Base-by-base conservation (phyloP, 2,797 vertebrate species). In the Pangasius djambal region DNA sequence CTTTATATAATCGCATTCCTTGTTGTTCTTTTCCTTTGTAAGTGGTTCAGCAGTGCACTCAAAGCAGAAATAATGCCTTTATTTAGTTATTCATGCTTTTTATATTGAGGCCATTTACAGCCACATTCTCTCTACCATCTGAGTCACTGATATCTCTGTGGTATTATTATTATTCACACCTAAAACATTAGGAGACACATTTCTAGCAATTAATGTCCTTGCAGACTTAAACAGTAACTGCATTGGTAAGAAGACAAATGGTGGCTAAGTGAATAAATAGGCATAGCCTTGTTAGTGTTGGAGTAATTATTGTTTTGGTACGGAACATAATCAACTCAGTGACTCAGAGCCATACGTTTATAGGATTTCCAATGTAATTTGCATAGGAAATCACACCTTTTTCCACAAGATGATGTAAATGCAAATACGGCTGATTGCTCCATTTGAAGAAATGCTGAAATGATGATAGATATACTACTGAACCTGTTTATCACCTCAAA, bases 31-130 rank as follows among this genome's bases (percentile, higher is more conserved):
- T 90, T 69, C 40, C 52, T 20, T 48, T 65, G n/a, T 28, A 83
- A 84, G 63, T 31, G 18, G 63, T 69, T 91, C 75, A 84, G 89
- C 79, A 90, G 89, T 63, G 88, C 89, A 90, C 72, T 77, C 90
- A 84, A 40, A 89, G 88, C 89, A 91, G 87, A 92, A 92, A 89
- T 89, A 90, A 89, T 87, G 89, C 87, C 85, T 90, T 92, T 90
- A 92, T 92, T 91, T 90, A 86, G 88, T 91, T 90, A 90, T 88
- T 92, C 87, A 92, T 88, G 87, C 90, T 88, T 88, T 91, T 86
- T 63, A 83, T 89, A 87, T 83, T 28, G 37, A 83, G 87, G 83
- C 89, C 85, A 89, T 87, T 89, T 86, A 90, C 84, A 88, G 74
- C 74, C 84, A 81, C 48, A 72, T 48, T 78, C 59, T 22, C 59